Evolutionary conservation across 2,797 vertebrate species (phyloP).

Genomic region (Tinamus major): DNA sequence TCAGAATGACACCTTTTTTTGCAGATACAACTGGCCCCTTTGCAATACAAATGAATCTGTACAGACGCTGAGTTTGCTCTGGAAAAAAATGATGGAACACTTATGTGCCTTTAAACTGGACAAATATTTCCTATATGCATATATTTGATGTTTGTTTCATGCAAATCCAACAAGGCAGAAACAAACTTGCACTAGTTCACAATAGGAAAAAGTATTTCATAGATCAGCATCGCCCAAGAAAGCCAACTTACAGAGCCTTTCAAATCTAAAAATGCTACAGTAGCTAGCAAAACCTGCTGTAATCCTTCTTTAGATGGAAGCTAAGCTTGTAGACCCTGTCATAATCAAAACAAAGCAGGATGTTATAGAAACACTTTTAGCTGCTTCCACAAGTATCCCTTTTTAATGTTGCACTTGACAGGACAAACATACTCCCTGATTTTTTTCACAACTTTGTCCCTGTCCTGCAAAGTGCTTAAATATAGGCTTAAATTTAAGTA

Average conservation of each 20-base stretch:
- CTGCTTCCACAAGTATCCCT: not conserved
- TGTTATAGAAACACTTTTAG: not conserved
- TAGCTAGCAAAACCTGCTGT: not conserved
- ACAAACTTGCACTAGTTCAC: not conserved
- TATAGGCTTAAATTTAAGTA: not conserved
- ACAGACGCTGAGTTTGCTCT: not conserved
- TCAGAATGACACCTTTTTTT: not conserved
- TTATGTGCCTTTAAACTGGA: not conserved
- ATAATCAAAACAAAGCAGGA: not conserved
- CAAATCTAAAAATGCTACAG: not conserved
- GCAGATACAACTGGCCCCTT: not conserved
- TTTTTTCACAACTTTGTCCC: not conserved
- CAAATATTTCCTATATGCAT: not conserved
- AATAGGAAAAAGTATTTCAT: not conserved
- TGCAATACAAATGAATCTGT: not conserved
- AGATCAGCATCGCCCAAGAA: not conserved
- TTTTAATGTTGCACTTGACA: slow-evolving; percentile 13
- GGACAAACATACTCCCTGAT: not conserved
- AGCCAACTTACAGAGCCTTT: not conserved
- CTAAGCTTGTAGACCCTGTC: not conserved
- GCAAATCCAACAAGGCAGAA: not conserved
- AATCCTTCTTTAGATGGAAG: not conserved
- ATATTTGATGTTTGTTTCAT: not conserved
- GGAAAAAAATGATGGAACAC: not conserved
- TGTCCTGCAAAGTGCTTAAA: not conserved